Evolutionary conservation across 2,888 invertebrate species (phyloP).

Genomic region (Drosophila meridionalis): DNA sequence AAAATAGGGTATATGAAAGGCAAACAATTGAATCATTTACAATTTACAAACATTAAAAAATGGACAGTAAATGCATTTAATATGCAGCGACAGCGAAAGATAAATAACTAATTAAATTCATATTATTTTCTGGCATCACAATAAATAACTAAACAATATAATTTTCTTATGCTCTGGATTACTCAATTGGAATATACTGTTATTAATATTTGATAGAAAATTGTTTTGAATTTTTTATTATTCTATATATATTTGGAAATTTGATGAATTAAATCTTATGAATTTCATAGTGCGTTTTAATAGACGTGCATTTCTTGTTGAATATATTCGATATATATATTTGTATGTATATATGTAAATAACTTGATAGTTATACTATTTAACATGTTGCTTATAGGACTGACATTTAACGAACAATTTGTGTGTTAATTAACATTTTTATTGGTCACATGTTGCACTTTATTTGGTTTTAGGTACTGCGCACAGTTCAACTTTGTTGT

Average conservation of each 20-base stretch:
- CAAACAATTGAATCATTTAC: neutral
- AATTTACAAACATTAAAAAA: neutral
- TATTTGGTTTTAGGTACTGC: constrained; percentile 68
- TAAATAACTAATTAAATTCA: constrained; percentile 8
- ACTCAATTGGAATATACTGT: constrained; percentile 2
- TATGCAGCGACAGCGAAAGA: neutral
- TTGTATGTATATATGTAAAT: neutral
- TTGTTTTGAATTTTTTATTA: neutral
- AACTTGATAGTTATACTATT: constrained; percentile 16
- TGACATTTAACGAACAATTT: constrained; percentile 24
- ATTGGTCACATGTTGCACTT: constrained; percentile 75
- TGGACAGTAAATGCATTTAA: constrained; percentile 3
- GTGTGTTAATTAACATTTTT: constrained; percentile 30
- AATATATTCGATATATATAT: constrained; percentile 24
- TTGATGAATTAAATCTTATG: constrained; percentile 7
- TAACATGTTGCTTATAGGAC: constrained; percentile 28
- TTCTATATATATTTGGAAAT: neutral
- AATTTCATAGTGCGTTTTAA: constrained; percentile 42
- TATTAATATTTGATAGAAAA: constrained; percentile 1
- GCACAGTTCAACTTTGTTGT: constrained; percentile 61
- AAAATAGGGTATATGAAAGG: neutral
- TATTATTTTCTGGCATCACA: constrained; percentile 8
- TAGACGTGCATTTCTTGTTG: constrained; percentile 34
- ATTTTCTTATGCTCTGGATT: neutral
- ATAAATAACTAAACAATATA: constrained; percentile 18